Evolutionary conservation across 2,888 invertebrate genomes (phyloP).

Genomic region (Microplitis deprimator): DNA sequence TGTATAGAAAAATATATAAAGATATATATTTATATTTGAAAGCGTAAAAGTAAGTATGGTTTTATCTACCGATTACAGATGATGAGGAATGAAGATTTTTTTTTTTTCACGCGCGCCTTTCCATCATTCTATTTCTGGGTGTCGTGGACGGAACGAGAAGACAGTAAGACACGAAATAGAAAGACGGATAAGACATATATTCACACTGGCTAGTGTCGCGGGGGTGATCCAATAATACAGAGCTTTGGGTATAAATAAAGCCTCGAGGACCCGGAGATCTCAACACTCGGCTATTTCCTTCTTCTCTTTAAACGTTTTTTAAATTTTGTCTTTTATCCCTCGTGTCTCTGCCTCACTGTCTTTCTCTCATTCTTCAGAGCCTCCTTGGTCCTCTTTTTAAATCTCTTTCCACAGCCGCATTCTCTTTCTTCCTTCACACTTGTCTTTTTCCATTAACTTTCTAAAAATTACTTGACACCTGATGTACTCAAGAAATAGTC

Average conservation of each 20-base stretch:
- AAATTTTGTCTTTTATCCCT: conserved; percentile 33
- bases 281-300: conserved; percentile 41
- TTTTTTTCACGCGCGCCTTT: conserved; percentile 40
- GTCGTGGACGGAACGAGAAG: conserved; percentile 33
- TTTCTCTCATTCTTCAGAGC: conserved; percentile 14
- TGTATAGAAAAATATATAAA: no score
- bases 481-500: neutral
- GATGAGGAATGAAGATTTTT: conserved; percentile 14
- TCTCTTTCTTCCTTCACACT: neutral
- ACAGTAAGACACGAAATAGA: conserved; percentile 54
- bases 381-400: conserved; percentile 28
- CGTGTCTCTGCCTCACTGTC: conserved; percentile 33
- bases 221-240: conserved; percentile 70
- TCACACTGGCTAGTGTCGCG: conserved; percentile 59
- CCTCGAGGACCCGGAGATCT: conserved; percentile 62
- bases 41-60: no score
- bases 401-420: neutral
- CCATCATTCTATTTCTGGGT: conserved; percentile 48
- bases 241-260: conserved; percentile 70
- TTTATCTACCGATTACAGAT: neutral
- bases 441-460: neutral
- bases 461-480: conserved; percentile 9
- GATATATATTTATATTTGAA: no score
- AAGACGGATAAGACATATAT: conserved; percentile 61
- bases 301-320: conserved; percentile 34